Base-by-base conservation (phyloP, 2,797 vertebrate species). In the Hirundo rustica region DNA sequence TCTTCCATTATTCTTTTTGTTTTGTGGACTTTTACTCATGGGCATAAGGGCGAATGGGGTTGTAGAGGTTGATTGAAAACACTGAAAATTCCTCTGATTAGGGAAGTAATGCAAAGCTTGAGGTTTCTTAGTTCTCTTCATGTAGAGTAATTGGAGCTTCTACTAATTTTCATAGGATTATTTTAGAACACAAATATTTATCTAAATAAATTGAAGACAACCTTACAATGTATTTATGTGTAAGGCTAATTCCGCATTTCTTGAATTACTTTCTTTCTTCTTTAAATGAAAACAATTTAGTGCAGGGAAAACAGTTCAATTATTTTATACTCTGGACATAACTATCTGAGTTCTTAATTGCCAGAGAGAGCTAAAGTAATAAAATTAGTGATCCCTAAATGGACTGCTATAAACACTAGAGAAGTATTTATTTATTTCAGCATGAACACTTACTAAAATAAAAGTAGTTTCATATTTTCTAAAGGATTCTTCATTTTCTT, bases 311-410 rank as follows among this genome's bases (percentile, higher is more conserved):
- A 44, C 23, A 66, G 30, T 89, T 89, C 7, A 89, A 71, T 96
- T 95, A 83, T 44, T 83, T 70, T 32, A 44, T 90, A 32, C 13
- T 55, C 47, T 78, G 27, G 8, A 64, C 34, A 70, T 91, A 95
- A 58, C 23, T 89, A 71, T 90, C 74, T 38, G 40, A n/a, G 23
- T 42, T 90, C 29, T 92, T 92, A 95, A 96, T 93, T 94, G 81
- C 58, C 64, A 83, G 26, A 90, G 50, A 92, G 25, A 88, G 10
- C 47, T 30, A 67, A 87, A 73, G 65, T 45, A 94, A 71, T 96
- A 92, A 95, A 96, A 90, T 89, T 71, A 88, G 57, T 86, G 89
- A 95, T 92, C 40, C 88, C 60, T 96, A 90, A 96, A 95, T 70
- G 25, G 25, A 38, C 45, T 94, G 44, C 71, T 85, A 70, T 95